These are phyloP conservation scores for Nebria brevicollis DNA, from an alignment of 2,888 invertebrate genomes.

Conservation along the genomic window DNA sequence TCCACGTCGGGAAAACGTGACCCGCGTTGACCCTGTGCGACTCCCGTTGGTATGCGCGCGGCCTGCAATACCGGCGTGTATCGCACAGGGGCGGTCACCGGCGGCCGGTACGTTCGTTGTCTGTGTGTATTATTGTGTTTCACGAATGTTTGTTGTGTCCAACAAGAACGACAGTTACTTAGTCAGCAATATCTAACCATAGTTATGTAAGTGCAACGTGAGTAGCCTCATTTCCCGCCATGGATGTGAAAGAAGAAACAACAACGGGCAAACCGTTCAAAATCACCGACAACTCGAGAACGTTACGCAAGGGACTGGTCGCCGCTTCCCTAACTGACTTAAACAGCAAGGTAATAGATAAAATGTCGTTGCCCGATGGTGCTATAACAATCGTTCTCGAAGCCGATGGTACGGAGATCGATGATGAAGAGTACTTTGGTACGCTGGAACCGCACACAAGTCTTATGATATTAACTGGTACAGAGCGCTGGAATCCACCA, in stretches of 20 bases:
- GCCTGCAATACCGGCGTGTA: slow-evolving; percentile 44
- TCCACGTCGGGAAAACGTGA: slow-evolving; percentile 64
- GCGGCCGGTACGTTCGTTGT: slow-evolving; percentile 42
- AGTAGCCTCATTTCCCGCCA: neutral
- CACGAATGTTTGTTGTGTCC: slow-evolving; percentile 41
- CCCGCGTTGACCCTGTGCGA: slow-evolving; percentile 63
- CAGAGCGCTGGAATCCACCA: slow-evolving; percentile 79
- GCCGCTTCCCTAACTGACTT: slow-evolving; percentile 83
- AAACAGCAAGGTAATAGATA: slow-evolving; percentile 78
- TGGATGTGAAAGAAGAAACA: slow-evolving; percentile 67
- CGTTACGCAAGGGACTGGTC: slow-evolving; percentile 84
- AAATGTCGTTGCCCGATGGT: slow-evolving; percentile 72
- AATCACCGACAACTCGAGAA: slow-evolving; percentile 81
- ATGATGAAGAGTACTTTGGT: slow-evolving; percentile 94
- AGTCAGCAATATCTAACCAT: neutral
- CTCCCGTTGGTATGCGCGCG: slow-evolving; percentile 48
- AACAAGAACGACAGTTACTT: slow-evolving; percentile 39
- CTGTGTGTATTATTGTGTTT: slow-evolving; percentile 49
- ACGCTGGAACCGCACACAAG: slow-evolving; percentile 89
- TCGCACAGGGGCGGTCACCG: slow-evolving; percentile 47
- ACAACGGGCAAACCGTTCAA: slow-evolving; percentile 74
- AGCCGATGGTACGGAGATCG: slow-evolving; percentile 93
- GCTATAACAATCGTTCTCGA: slow-evolving; percentile 85
- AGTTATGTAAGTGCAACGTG: slow-evolving; percentile 10
- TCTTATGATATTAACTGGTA: slow-evolving; percentile 81